Conservation (phyloP, 2,113 vertebrate species). For the Balaenoptera acutorostrata region DNA sequence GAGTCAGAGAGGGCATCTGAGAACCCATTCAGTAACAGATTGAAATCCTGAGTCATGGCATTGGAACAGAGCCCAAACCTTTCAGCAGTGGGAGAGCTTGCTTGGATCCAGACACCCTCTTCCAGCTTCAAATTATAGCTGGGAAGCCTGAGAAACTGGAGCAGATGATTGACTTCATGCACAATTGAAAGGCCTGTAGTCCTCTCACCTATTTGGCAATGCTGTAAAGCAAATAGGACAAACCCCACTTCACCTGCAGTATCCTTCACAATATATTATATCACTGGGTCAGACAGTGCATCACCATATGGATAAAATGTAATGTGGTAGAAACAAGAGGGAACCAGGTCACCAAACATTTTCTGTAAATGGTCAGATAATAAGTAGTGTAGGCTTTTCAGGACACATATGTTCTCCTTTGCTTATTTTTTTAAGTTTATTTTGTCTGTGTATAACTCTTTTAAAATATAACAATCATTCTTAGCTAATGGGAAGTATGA, state of each 20-base stretch:
- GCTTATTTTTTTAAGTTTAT: neutral
- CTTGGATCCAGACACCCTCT: neutral
- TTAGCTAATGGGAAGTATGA: neutral
- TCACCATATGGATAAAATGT: neutral
- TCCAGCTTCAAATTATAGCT: neutral
- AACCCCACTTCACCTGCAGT: neutral
- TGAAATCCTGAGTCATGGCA: neutral
- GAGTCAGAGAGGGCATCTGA: neutral
- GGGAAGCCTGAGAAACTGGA: neutral
- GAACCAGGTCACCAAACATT: neutral
- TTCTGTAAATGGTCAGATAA: neutral
- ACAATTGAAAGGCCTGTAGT: neutral
- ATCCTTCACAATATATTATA: neutral
- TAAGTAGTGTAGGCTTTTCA: neutral
- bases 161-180: neutral
- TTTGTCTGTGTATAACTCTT: neutral
- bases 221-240: neutral
- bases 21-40: neutral
- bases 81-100: neutral
- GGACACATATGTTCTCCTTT: neutral
- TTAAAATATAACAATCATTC: neutral
- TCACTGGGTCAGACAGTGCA: too few relatives aligned
- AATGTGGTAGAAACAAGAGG: neutral
- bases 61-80: neutral
- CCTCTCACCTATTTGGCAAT: neutral